Percentiles rank a stretch among this genome's conserved stretches.
These are phyloP conservation scores for Arbacia lixula DNA, from an alignment of 53 echinoderm and acorn worm genomes.

Conservation along the genomic window DNA sequence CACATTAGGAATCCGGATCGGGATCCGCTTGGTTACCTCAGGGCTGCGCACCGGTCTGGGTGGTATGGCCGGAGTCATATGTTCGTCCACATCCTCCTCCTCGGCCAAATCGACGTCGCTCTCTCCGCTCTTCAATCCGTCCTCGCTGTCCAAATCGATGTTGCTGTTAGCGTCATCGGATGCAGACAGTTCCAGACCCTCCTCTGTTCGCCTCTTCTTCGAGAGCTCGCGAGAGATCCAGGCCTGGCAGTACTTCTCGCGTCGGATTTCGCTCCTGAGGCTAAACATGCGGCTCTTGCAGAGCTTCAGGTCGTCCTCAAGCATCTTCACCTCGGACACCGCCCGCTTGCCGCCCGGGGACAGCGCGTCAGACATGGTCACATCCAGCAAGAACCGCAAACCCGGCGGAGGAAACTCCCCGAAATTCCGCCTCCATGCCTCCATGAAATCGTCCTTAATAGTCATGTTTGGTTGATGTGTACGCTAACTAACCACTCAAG, in stretches of 20 bases:
- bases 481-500: too few species aligned
- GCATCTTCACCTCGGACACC: constrained; percentile 23
- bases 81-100: neutral
- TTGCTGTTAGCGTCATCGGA: constrained; percentile 42
- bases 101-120: constrained; percentile 1
- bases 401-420: constrained; percentile 55
- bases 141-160: constrained; percentile 47
- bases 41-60: neutral
- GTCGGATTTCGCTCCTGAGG: constrained; percentile 29
- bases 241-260: constrained; percentile 48
- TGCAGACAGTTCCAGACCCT: constrained; percentile 30
- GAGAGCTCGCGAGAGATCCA: constrained; percentile 25
- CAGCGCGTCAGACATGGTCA: constrained; percentile 13
- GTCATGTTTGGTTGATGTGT: constrained; percentile 20
- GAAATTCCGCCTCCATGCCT: constrained; percentile 41
- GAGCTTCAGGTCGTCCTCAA: constrained; percentile 46
- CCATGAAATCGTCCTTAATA: constrained; percentile 46
- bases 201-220: neutral
- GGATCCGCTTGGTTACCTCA: neutral
- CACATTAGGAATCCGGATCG: neutral
- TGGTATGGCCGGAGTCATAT: neutral
- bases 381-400: constrained; percentile 26
- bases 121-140: constrained; percentile 19
- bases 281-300: constrained; percentile 43
- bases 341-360: constrained; percentile 34